Evolutionary conservation across 1,140 invertebrate genomes (phyloP).

Genomic region (Dreissena polymorpha): DNA sequence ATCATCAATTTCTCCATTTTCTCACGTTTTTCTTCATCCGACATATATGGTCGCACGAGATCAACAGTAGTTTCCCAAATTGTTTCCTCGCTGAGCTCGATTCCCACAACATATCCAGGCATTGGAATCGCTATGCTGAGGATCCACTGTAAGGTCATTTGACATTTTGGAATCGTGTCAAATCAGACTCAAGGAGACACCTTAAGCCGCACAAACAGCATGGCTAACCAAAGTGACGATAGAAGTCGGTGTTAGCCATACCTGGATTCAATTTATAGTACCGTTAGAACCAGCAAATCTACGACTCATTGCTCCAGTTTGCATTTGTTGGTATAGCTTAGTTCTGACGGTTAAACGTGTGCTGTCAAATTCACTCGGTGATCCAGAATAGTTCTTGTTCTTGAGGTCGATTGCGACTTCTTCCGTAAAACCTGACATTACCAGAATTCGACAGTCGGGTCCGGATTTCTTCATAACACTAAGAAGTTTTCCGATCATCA

Average conservation of each 20-base stretch:
- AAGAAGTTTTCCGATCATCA: slow-evolving; percentile 45
- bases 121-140: too few relatives aligned
- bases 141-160: too few relatives aligned
- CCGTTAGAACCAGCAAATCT: slow-evolving; percentile 15
- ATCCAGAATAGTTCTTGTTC: slow-evolving; percentile 33
- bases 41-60: too few relatives aligned
- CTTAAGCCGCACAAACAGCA: background rate
- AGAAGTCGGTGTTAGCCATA: slow-evolving; percentile 14
- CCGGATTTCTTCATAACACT: slow-evolving; percentile 35
- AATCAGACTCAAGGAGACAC: too few relatives aligned
- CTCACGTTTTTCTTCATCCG: too few relatives aligned
- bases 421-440: slow-evolving; percentile 31
- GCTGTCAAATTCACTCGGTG: background rate
- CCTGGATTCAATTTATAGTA: slow-evolving; percentile 36
- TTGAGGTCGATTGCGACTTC: background rate
- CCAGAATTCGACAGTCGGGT: slow-evolving; percentile 38
- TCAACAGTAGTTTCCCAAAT: too few relatives aligned
- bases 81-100: too few relatives aligned
- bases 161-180: too few relatives aligned
- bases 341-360: slow-evolving; percentile 26
- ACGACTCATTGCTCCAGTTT: slow-evolving; percentile 17
- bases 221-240: background rate
- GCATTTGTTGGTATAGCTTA: slow-evolving; percentile 49
- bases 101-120: too few relatives aligned
- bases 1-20: too few relatives aligned